Percentiles rank a stretch among this genome's conserved stretches.
These are phyloP conservation scores for Cygnus buccinator DNA, from an alignment of 2,113 vertebrate species.

Conservation along the genomic window DNA sequence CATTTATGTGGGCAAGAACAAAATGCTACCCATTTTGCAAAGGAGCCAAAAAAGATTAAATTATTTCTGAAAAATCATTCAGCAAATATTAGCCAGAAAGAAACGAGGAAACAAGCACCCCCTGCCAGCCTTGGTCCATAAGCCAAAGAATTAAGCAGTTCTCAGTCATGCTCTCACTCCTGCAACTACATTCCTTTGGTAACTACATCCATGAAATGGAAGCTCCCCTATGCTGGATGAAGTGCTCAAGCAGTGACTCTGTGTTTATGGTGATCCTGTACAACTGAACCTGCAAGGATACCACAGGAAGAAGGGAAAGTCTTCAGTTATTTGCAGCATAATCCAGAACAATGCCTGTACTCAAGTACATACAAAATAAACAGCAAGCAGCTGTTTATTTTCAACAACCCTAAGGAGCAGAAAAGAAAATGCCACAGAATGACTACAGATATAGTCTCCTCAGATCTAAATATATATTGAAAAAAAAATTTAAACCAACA, in stretches of 20 bases:
- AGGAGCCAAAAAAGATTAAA: not conserved
- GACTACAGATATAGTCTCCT: not conserved
- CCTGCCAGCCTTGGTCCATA: not conserved
- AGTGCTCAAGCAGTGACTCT: not conserved
- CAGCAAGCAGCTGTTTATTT: not conserved
- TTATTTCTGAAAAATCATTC: not conserved
- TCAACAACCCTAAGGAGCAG: not conserved
- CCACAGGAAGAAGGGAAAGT: not conserved
- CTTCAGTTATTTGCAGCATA: not conserved
- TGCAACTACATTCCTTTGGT: not conserved
- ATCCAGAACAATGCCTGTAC: not conserved
- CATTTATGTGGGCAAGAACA: not conserved
- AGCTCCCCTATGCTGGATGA: not conserved
- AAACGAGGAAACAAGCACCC: not conserved
- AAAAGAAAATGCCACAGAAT: not conserved
- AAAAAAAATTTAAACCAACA: constrained; percentile 26
- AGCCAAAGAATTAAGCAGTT: not conserved
- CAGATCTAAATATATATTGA: not conserved
- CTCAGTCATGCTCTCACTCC: not conserved
- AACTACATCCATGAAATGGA: fast-evolving
- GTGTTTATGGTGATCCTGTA: not conserved
- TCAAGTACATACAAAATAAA: not conserved
- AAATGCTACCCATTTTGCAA: not conserved
- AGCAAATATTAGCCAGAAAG: not conserved
- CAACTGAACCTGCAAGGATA: not conserved